Evolutionary conservation across 2,113 vertebrate species (phyloP).

Genomic region (Cynocephalus volans): DNA sequence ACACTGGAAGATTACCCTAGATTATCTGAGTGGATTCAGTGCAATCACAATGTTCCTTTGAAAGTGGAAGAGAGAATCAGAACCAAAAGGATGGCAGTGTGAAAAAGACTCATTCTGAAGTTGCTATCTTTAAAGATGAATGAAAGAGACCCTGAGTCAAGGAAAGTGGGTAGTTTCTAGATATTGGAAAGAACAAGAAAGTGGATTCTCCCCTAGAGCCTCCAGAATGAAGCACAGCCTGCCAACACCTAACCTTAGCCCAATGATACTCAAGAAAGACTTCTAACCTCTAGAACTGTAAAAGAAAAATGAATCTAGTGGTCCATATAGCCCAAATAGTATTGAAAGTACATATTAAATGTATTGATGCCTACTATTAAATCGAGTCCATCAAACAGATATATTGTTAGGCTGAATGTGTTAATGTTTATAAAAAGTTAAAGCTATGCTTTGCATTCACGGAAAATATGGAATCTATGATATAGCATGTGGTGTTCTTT

Average conservation of each 20-base stretch:
- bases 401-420: neutral
- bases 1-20: neutral
- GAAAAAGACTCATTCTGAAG: neutral
- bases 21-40: neutral
- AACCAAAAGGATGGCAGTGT: neutral
- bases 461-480: neutral
- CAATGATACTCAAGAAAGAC: neutral
- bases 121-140: neutral
- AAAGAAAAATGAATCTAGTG: neutral
- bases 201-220: neutral
- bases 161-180: neutral
- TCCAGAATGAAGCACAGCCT: too few species aligned
- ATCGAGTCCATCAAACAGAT: neutral
- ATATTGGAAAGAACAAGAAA: neutral
- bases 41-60: neutral
- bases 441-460: neutral
- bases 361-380: neutral
- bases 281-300: neutral
- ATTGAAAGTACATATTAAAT: neutral
- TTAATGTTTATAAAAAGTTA: neutral
- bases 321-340: neutral
- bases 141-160: neutral
- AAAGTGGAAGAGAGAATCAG: neutral
- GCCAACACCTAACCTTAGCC: neutral
- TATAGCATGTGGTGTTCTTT: neutral